A percentile compares a stretch with the other conserved stretches of the same genome.
Evolutionary conservation across 2,888 invertebrate species (phyloP).

Genomic region (Plagodis dolabraria): DNA sequence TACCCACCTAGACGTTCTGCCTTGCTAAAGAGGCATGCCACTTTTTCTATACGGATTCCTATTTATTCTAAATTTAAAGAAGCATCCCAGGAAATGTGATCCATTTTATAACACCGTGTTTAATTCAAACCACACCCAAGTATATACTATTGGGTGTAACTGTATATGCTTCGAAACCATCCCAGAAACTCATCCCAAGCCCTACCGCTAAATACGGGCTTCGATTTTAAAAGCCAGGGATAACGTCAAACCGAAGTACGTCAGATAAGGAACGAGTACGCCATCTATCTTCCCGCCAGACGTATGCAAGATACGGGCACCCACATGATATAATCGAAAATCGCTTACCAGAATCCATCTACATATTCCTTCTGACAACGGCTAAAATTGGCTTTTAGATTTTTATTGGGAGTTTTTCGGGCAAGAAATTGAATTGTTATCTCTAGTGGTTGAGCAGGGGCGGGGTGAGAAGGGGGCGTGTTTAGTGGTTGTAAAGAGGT

Average conservation of each 20-base stretch:
- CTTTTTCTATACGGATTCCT: too few relatives aligned
- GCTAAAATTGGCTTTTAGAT: constrained; percentile 58
- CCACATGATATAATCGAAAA: constrained; percentile 71
- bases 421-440: constrained; percentile 45
- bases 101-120: too few relatives aligned
- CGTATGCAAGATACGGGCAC: constrained; percentile 62
- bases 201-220: constrained; percentile 50
- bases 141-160: too few relatives aligned
- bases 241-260: constrained; percentile 55
- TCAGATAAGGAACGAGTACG: constrained; percentile 64
- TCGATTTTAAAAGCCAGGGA: constrained; percentile 56
- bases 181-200: constrained; percentile 32
- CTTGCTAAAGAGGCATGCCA: too few relatives aligned
- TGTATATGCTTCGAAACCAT: neutral
- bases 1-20: too few relatives aligned
- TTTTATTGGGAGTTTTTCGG: constrained; percentile 55
- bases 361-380: constrained; percentile 59
- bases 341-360: constrained; percentile 66
- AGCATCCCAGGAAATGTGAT: too few relatives aligned
- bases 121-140: too few relatives aligned
- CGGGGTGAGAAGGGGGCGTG: constrained; percentile 9
- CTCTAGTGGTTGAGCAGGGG: constrained; percentile 26
- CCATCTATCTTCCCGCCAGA: constrained; percentile 75
- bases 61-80: too few relatives aligned
- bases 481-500: constrained; percentile 26